These are phyloP conservation scores for Aplocera efformata DNA, from an alignment of 2,888 invertebrate genomes.

Conservation along the genomic window DNA sequence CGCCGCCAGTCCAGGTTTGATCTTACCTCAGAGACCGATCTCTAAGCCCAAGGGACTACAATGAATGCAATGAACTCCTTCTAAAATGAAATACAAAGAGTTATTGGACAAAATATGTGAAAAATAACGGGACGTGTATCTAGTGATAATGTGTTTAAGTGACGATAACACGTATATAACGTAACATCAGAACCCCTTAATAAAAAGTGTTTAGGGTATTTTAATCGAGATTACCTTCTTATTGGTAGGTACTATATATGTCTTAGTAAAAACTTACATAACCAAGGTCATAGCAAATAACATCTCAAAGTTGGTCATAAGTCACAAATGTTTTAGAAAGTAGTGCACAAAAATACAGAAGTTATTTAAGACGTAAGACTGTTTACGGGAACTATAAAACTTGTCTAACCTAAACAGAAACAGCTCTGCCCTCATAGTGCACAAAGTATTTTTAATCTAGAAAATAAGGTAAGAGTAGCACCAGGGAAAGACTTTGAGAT, in stretches of 20 bases:
- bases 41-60: conserved; percentile 39
- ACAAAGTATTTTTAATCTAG: too few relatives aligned
- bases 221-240: too few relatives aligned
- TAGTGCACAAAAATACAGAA: background rate
- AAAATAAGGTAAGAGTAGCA: too few relatives aligned
- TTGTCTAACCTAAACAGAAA: too few relatives aligned
- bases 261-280: background rate
- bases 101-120: conserved; percentile 4
- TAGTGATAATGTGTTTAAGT: too few relatives aligned
- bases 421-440: too few relatives aligned
- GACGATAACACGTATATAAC: too few relatives aligned
- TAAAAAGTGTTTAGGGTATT: too few relatives aligned
- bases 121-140: too few relatives aligned
- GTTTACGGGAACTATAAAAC: background rate
- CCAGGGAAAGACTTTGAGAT: too few relatives aligned
- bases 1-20: conserved; percentile 68
- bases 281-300: conserved; percentile 4
- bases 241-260: too few relatives aligned
- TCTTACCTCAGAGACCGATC: conserved; percentile 62
- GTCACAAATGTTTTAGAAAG: conserved; percentile 9
- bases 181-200: too few relatives aligned
- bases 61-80: conserved; percentile 20
- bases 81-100: conserved; percentile 8
- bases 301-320: conserved; percentile 8
- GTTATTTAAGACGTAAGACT: background rate